A percentile compares a stretch with the other conserved stretches of the same genome.
Evolutionary conservation across 2,797 vertebrate genomes (phyloP).

Genomic region (Gymnoscopelus braueri): DNA sequence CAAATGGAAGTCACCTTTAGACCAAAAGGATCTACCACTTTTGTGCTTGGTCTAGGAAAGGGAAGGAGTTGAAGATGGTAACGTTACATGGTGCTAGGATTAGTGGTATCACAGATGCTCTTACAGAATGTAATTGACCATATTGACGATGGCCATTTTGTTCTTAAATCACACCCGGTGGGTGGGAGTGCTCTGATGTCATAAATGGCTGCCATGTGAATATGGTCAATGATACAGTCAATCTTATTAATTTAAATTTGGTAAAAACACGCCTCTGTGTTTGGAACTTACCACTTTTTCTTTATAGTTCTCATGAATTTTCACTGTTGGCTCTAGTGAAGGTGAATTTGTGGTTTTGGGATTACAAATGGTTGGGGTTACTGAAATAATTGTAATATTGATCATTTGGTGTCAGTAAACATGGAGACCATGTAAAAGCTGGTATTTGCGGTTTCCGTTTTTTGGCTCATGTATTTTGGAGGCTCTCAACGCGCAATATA

Average conservation of each 20-base stretch:
- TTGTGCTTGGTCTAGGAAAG: neutral
- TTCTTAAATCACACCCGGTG: too few species aligned
- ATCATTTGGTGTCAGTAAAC: conserved; percentile 42
- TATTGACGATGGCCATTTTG: neutral
- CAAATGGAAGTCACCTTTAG: neutral
- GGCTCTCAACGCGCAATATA: conserved; percentile 63
- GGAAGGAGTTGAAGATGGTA: neutral
- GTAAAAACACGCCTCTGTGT: too few species aligned
- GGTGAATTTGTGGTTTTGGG: conserved; percentile 14
- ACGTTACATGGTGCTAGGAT: neutral
- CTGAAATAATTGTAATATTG: conserved; percentile 45
- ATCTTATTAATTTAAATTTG: neutral
- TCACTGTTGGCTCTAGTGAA: conserved; percentile 10
- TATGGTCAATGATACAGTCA: neutral
- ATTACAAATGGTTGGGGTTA: neutral
- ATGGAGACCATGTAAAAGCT: conserved; percentile 67
- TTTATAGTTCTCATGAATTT: neutral
- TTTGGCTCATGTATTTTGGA: conserved; percentile 67
- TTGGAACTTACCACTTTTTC: neutral
- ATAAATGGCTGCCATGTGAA: neutral
- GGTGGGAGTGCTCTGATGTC: neutral
- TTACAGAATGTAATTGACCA: too few species aligned
- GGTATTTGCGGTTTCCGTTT: conserved; percentile 66
- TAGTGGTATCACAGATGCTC: neutral
- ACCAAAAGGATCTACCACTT: neutral